A percentile compares a stretch with the other conserved stretches of the same genome.
Evolutionary conservation across 2,888 invertebrate species (phyloP).

Genomic region (Drosophila setosimentum): DNA sequence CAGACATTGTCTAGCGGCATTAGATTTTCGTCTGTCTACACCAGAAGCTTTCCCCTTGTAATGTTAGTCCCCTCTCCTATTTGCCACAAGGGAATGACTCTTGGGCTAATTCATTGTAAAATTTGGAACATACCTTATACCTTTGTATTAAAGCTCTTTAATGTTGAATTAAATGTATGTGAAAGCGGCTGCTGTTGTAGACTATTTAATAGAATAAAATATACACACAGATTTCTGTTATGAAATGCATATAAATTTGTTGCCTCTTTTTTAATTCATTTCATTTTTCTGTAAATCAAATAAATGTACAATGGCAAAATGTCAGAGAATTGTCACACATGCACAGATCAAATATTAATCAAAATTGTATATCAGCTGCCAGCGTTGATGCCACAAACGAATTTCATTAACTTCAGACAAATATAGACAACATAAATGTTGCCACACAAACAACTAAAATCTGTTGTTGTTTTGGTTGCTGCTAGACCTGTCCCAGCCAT

Average conservation of each 20-base stretch:
- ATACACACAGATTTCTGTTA: background rate
- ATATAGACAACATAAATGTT: background rate
- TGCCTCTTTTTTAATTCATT: background rate
- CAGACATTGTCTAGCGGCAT: conserved; percentile 13
- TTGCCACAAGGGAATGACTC: conserved; percentile 3
- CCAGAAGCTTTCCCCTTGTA: background rate
- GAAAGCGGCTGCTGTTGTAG: background rate
- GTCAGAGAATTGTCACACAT: background rate
- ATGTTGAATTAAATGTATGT: background rate
- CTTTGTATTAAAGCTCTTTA: background rate
- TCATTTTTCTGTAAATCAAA: too few relatives aligned
- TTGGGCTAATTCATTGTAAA: conserved; percentile 1
- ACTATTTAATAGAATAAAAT: background rate
- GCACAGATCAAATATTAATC: conserved; percentile 5
- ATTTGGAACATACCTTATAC: background rate
- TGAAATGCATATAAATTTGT: background rate
- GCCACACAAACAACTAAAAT: background rate
- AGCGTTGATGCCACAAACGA: background rate
- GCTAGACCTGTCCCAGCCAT: background rate
- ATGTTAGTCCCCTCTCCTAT: background rate
- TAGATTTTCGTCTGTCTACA: conserved; percentile 2
- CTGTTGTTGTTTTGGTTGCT: background rate
- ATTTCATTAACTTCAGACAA: background rate
- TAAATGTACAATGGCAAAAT: background rate
- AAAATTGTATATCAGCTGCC: background rate